phyloP scores from a whole-genome alignment of 2,888 invertebrate species.

The Drosophila hawaiiensis region DNA sequence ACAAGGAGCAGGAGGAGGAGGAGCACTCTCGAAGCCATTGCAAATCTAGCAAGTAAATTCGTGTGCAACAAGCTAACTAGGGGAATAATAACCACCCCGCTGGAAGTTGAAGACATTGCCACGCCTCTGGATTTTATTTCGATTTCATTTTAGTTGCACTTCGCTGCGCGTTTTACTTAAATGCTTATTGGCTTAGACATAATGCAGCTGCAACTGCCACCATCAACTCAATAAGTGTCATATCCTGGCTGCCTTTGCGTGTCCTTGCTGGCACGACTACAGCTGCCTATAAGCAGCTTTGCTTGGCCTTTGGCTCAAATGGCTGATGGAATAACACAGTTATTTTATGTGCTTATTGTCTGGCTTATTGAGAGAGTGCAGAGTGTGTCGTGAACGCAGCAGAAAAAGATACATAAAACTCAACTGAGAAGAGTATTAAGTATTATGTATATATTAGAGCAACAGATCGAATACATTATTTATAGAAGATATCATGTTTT shows the following conservation, averaged over 20 bases:
- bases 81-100: background rate
- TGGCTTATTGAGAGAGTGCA: background rate
- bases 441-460: background rate
- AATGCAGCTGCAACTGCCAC: constrained; percentile 55
- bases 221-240: constrained; percentile 71
- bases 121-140: constrained; percentile 22
- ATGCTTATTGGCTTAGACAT: constrained; percentile 75
- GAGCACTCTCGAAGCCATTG: constrained; percentile 2
- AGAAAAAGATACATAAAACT: background rate
- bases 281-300: constrained; percentile 60
- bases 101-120: background rate
- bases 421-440: background rate
- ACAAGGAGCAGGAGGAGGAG: background rate
- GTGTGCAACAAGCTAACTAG: constrained; percentile 57
- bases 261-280: background rate
- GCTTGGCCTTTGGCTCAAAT: constrained; percentile 21
- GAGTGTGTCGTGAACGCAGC: background rate
- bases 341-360: background rate
- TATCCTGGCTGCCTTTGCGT: constrained; percentile 29
- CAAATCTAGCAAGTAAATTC: constrained; percentile 57
- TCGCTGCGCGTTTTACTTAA: constrained; percentile 57
- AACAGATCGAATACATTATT: background rate
- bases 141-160: constrained; percentile 48
- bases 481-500: background rate
- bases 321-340: constrained; percentile 10